Evolutionary conservation across 1,140 invertebrate genomes (phyloP).

Genomic region (Hestina assimilis): DNA sequence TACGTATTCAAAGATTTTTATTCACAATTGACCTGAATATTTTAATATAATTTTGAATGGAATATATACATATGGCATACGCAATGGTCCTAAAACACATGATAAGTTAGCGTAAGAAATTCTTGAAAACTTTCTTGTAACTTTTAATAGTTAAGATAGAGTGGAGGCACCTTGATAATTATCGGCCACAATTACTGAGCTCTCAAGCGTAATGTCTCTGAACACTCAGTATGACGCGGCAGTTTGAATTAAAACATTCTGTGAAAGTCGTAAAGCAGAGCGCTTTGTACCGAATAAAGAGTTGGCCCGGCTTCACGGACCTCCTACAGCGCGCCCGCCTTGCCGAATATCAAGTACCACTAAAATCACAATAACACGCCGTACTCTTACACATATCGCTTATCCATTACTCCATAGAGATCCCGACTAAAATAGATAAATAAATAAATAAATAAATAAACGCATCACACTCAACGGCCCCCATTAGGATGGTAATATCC

Average conservation of each 20-base stretch:
- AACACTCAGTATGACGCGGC: constrained; percentile 23
- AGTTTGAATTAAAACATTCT: constrained; percentile 36
- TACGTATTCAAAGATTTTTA: background rate
- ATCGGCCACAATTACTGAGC: constrained; percentile 20
- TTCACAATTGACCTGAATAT: background rate
- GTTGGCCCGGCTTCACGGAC: constrained; percentile 20
- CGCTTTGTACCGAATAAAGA: constrained; percentile 30
- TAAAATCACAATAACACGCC: background rate
- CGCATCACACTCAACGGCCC: too few relatives aligned
- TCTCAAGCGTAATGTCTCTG: constrained; percentile 2
- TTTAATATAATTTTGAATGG: background rate
- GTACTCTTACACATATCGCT: background rate
- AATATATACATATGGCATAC: too few relatives aligned
- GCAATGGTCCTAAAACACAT: too few relatives aligned
- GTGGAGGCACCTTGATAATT: constrained; percentile 19
- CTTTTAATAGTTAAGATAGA: background rate
- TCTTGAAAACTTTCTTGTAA: background rate
- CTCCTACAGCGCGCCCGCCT: constrained; percentile 22
- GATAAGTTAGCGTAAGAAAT: too few relatives aligned
- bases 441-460: too few relatives aligned
- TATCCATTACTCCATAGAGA: background rate
- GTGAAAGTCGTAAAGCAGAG: constrained; percentile 34
- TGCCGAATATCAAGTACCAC: background rate
- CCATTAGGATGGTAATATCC: too few relatives aligned
- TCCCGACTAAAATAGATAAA: background rate